Conservation (phyloP, 1,140 invertebrate genomes). For the Lordiphosa mommai region DNA sequence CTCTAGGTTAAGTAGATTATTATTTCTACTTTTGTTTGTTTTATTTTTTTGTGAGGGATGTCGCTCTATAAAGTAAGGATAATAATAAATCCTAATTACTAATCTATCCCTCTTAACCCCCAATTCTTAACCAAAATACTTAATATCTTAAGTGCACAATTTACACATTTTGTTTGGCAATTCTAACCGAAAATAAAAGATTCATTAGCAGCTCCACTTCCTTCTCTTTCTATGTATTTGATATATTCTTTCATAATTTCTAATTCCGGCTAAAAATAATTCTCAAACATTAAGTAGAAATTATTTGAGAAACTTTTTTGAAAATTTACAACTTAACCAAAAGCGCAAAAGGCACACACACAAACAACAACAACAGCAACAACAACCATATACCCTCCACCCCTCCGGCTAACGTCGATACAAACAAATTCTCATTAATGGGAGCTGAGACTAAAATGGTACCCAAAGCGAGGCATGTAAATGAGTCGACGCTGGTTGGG, state of each 20-base stretch:
- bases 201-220: slow-evolving; percentile 24
- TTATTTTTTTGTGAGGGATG: too few species aligned
- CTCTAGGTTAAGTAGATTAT: too few species aligned
- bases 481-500: slow-evolving; percentile 48
- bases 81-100: too few species aligned
- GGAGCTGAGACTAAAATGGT: slow-evolving; percentile 46
- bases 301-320: slow-evolving; percentile 69
- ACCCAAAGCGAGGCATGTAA: slow-evolving; percentile 62
- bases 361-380: background rate
- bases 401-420: slow-evolving; percentile 61
- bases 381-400: background rate
- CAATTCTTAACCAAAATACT: too few species aligned
- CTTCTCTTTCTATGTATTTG: slow-evolving; percentile 34
- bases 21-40: too few species aligned
- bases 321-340: slow-evolving; percentile 64
- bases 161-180: slow-evolving; percentile 52
- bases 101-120: too few species aligned
- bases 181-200: slow-evolving; percentile 37
- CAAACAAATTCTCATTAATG: slow-evolving; percentile 78
- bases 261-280: slow-evolving; percentile 72
- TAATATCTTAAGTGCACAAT: slow-evolving; percentile 59
- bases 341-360: background rate
- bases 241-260: slow-evolving; percentile 69
- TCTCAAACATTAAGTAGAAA: slow-evolving; percentile 75
- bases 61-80: too few species aligned